These are phyloP conservation scores for Pemphredon lugubris DNA, from an alignment of 2,888 invertebrate genomes.

Conservation along the genomic window DNA sequence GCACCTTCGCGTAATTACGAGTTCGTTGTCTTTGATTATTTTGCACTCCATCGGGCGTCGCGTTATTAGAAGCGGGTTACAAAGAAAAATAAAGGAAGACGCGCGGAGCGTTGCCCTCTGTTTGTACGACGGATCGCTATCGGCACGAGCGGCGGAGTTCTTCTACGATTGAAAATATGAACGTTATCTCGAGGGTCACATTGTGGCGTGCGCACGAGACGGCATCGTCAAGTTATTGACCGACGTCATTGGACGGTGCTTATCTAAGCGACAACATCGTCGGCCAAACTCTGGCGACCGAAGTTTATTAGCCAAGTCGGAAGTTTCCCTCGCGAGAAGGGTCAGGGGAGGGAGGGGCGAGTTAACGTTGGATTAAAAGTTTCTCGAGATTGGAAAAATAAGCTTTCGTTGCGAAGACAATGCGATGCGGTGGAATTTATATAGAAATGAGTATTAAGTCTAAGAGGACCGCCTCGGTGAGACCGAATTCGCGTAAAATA, in stretches of 20 bases:
- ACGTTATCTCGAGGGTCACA: neutral
- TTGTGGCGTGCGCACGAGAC: neutral
- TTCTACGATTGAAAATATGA: constrained; percentile 13
- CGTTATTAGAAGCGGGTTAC: neutral
- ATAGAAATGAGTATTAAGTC: too few species aligned
- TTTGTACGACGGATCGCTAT: neutral
- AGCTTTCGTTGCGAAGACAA: neutral
- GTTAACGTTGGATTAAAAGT: constrained; percentile 30
- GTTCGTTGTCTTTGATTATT: too few species aligned
- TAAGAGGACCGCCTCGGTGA: too few species aligned
- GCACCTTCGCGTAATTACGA: too few species aligned
- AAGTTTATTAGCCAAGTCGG: constrained; percentile 43
- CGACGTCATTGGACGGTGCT: constrained; percentile 15
- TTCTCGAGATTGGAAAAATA: constrained; percentile 7
- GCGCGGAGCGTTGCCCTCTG: neutral
- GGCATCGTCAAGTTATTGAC: constrained; percentile 11
- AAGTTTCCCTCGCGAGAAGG: constrained; percentile 8
- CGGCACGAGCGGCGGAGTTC: neutral
- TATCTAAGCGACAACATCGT: constrained; percentile 33
- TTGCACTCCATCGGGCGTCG: neutral
- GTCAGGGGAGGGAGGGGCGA: constrained; percentile 22
- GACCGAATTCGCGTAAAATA: too few species aligned
- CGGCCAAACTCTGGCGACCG: neutral
- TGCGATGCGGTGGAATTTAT: too few species aligned
- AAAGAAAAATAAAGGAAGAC: neutral